Percentiles rank a stretch among this genome's conserved stretches.
These are phyloP conservation scores for Reinhardtius hippoglossoides DNA, from an alignment of 2,113 vertebrate species.

Conservation along the genomic window DNA sequence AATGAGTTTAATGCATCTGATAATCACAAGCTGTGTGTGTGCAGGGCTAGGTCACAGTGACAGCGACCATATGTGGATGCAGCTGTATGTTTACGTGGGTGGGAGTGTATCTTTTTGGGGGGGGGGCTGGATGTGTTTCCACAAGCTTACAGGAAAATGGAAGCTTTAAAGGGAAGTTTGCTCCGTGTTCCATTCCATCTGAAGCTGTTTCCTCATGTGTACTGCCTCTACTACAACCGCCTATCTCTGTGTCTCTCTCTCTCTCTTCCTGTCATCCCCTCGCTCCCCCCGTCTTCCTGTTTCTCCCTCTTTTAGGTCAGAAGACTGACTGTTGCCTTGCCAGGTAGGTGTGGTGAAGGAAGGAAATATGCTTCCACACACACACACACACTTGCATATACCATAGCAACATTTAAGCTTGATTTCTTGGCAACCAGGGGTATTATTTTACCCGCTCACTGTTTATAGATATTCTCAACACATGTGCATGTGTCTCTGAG, in stretches of 20 bases:
- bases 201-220: constrained; percentile 46
- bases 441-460: constrained; percentile 56
- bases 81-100: constrained; percentile 45
- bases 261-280: not conserved
- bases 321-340: constrained; percentile 93
- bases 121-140: constrained; percentile 28
- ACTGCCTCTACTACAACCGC: constrained; percentile 50
- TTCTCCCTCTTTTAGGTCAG: constrained; percentile 87
- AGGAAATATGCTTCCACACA: constrained; percentile 40
- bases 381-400: constrained; percentile 18
- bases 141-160: constrained; percentile 42
- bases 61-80: constrained; percentile 58
- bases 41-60: constrained; percentile 50
- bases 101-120: too few species aligned
- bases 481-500: constrained; percentile 57
- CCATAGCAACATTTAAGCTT: constrained; percentile 33
- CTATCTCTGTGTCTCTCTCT: constrained; percentile 50
- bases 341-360: constrained; percentile 87
- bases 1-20: constrained; percentile 40
- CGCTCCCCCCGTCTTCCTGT: constrained; percentile 53
- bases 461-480: constrained; percentile 67
- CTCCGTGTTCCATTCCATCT: constrained; percentile 37
- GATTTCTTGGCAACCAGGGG: constrained; percentile 54
- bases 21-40: constrained; percentile 35
- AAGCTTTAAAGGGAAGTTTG: constrained; percentile 22